These are phyloP conservation scores for Proctacanthus coquilletti DNA, from an alignment of 1,140 invertebrate genomes.

Conservation along the genomic window DNA sequence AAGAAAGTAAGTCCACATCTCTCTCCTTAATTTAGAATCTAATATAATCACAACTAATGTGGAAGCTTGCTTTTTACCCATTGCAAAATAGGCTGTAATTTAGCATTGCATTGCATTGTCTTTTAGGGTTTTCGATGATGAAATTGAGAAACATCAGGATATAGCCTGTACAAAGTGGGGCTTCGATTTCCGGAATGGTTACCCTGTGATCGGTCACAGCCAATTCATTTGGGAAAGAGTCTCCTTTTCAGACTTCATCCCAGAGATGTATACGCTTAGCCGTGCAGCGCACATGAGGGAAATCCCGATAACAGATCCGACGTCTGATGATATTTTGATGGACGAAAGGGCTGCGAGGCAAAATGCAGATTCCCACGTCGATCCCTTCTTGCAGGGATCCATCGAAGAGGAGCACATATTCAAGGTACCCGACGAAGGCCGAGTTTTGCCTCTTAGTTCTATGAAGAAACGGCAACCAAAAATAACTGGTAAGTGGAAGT, in stretches of 20 bases:
- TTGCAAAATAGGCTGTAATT: too few relatives aligned
- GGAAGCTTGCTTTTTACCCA: too few relatives aligned
- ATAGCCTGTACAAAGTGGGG: constrained; percentile 24
- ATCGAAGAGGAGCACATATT: too few relatives aligned
- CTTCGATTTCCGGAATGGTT: constrained; percentile 24
- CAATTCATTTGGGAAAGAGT: constrained; percentile 25
- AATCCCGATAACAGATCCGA: neutral
- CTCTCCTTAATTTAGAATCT: neutral
- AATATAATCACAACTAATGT: neutral
- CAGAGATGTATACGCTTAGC: constrained; percentile 26
- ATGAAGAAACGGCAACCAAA: constrained; percentile 24
- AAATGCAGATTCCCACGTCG: constrained; percentile 10
- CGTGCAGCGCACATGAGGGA: constrained; percentile 24
- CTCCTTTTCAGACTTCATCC: constrained; percentile 19
- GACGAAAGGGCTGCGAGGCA: constrained; percentile 25
- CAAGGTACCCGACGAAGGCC: too few relatives aligned
- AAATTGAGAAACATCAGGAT: constrained; percentile 23
- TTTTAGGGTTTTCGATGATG: constrained; percentile 15
- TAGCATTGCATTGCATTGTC: too few relatives aligned
- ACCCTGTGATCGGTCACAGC: constrained; percentile 13
- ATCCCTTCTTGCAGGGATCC: neutral
- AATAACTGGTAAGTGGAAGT: constrained; percentile 26
- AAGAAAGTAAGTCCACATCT: constrained; percentile 13
- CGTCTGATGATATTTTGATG: constrained; percentile 14
- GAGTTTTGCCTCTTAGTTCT: neutral